A percentile compares a stretch with the other conserved stretches of the same genome.
Conservation (phyloP, 1,140 invertebrate species). For the Drosophila lini region DNA sequence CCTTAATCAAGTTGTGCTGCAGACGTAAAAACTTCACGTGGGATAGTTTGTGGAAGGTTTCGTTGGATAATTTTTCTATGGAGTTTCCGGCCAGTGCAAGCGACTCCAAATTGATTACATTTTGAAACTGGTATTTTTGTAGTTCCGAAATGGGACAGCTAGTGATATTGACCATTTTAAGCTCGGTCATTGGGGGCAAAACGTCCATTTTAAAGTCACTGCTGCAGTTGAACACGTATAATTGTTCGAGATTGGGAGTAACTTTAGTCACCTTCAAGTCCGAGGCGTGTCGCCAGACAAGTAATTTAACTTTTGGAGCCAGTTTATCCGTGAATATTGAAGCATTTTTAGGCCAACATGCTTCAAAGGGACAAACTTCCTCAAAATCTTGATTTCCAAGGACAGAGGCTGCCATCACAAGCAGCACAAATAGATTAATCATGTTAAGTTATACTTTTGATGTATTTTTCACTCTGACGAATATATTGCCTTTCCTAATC, state of each 20-base stretch:
- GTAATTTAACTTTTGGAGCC: not conserved
- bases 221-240: not conserved
- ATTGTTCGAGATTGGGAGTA: not conserved
- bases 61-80: not conserved
- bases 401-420: not conserved
- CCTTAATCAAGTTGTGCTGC: not conserved
- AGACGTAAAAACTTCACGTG: rapidly evolving
- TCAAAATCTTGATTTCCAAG: not conserved
- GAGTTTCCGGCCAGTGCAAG: not conserved
- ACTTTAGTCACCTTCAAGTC: not conserved
- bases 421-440: not conserved
- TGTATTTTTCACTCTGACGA: not conserved
- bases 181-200: not conserved
- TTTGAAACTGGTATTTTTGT: not conserved
- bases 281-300: not conserved
- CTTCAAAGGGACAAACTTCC: not conserved
- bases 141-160: not conserved
- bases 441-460: not conserved
- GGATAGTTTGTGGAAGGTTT: not conserved
- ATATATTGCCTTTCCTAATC: not conserved
- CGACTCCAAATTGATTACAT: not conserved
- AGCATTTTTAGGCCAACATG: not conserved
- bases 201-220: not conserved
- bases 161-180: not conserved
- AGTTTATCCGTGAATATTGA: not conserved